Base-by-base conservation (phyloP, 2,797 vertebrate species). In the Furcifer pardalis region DNA sequence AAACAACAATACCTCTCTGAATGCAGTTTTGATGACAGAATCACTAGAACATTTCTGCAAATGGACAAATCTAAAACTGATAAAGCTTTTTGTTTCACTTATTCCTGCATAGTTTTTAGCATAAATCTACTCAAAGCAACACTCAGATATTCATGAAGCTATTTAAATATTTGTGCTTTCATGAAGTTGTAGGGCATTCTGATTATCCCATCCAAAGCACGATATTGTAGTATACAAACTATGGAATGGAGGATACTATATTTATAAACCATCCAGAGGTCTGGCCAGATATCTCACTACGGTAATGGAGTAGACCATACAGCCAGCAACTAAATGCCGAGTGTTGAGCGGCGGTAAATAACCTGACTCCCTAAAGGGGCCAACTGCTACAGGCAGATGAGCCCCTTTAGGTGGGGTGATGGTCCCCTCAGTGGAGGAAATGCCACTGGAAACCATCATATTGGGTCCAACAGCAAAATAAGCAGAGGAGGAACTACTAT, bases 111-210 rank as follows among this genome's bases (percentile, higher is more conserved):
- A 44, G 1, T 69, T 0, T 79, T 49, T 69, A n/a, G 73, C 30
- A 79, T 30, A 77, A 83, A 86, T 25, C 62, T 87, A 65, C 85
- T 78, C 62, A 63, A 69, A 77, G 17, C 62, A 37, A 74, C 2
- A 2, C 1, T 7, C 25, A 17, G 12, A 79, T 86, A 60, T 1
- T 17, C 69, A 56, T 46, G 9, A 75, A 74, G 15, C n/a, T 49
- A 84, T 87, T 81, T 92, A 85, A 91, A 40, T 79, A 85, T 46
- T 23, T 42, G 40, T 78, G 60, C 87, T 89, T 85, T 87, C 76
- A 71, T 37, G 77, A 84, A 52, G 77, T 68, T 52, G 87, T 6
- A 15, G 66, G 89, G 83, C 89, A 85, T 49, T 30, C n/a, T 21
- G 30, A 19, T 69, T 52, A 13, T 74, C 74, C 1, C 62, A 27